Base-by-base conservation (phyloP, 2,888 invertebrate genomes). In the Mamestra brassicae region DNA sequence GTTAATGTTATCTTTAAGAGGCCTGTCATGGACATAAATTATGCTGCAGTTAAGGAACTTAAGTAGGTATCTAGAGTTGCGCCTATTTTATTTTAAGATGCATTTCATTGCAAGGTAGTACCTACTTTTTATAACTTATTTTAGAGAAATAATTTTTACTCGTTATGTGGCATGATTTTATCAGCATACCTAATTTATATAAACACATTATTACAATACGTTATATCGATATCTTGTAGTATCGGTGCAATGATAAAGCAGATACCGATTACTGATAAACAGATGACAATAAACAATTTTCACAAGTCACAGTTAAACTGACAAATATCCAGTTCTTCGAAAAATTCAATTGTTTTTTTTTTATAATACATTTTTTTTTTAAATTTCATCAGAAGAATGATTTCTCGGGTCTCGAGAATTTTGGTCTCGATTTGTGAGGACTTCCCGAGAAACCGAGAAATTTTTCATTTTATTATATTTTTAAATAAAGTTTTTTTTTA, bases 201-300 rank as follows among this genome's bases (percentile, higher is more conserved):
- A 36, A 71, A 63, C 50, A 60, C 26, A 15, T 1, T 65, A 52
- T 38, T 50, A 62, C 34, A 26, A 50, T 62, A 62, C 38, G 42
- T 57, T 38, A 47, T 55, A 42, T 57, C 67, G 55, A 57, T 76
- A 74, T 74, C 54, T 61, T 4, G n/a, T n/a, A 60, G 11, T 66
- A 60, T 81, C 54, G 5, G n/a, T 69, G 36, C 42, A 45, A 36
- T 17, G 60, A 80, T 82, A 78, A 64, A 58, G 11, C 34, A 34
- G 54, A 81, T 63, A 64, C 60, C 52, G 36, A 55, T 52, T 45
- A 65, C 54, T 63, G 58, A 69, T 71, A 76, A 58, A 47, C 36
- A 36, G 1, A 55, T 57, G 75, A 70, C 47, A 68, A 11, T 57
- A 65, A 65, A 36, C 5, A 57, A 36, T 55, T 36, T 61, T 15